Percentiles rank a stretch among this genome's conserved stretches.
phyloP scores from a whole-genome alignment of 2,113 vertebrate species.

The Myrmecophaga tridactyla region DNA sequence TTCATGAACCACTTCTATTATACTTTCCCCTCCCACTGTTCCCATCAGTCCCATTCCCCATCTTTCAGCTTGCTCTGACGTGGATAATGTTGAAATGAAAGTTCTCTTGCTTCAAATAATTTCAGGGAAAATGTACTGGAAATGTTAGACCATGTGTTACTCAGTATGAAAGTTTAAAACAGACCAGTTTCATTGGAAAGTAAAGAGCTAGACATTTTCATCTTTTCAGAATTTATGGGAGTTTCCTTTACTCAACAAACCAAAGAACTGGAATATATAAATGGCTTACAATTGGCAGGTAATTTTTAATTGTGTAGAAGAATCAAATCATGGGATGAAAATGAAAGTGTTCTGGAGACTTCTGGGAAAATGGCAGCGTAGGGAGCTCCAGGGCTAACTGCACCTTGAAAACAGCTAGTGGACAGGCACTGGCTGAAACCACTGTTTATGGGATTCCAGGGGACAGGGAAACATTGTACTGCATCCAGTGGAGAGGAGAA shows the following conservation, averaged over 20 bases:
- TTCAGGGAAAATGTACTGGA: background rate
- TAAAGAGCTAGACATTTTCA: constrained; percentile 34
- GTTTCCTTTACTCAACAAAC: constrained; percentile 13
- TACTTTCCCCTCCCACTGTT: background rate
- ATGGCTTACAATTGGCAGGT: constrained; percentile 29
- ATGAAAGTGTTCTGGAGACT: background rate
- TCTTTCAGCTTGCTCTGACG: constrained; percentile 31
- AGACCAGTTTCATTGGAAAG: constrained; percentile 42
- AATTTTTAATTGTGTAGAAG: constrained; percentile 43
- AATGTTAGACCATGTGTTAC: background rate
- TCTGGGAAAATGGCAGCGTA: no score
- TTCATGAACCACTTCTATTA: background rate
- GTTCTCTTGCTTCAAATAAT: background rate
- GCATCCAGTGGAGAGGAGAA: no score
- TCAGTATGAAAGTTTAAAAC: background rate
- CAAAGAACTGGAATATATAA: background rate
- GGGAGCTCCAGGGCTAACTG: no score
- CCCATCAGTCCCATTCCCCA: background rate
- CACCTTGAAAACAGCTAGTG: no score
- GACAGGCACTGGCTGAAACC: no score
- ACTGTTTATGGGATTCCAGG: no score
- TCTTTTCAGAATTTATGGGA: constrained; percentile 52
- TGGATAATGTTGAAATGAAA: background rate
- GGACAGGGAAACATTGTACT: no score
- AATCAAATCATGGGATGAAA: constrained; percentile 31